Conservation (phyloP, 1,140 invertebrate genomes). For the Scaptomyza graminum region DNA sequence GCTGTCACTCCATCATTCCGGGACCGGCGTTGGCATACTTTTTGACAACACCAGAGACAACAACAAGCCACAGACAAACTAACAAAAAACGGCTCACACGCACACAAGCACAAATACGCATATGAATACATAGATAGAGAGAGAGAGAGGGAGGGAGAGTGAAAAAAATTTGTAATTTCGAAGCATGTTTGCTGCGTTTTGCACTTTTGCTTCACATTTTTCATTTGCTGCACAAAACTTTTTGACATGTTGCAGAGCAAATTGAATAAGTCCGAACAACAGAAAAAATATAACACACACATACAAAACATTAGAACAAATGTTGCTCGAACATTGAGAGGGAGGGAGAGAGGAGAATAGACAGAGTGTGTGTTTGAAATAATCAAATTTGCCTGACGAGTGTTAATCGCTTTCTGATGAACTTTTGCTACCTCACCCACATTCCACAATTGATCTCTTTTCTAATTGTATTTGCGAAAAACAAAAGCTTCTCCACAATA, state of each 20-base stretch:
- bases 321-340: constrained; percentile 23
- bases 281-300: constrained; percentile 33
- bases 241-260: constrained; percentile 81
- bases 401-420: constrained; percentile 54
- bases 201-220: constrained; percentile 79
- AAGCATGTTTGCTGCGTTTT: constrained; percentile 80
- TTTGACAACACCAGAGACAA: constrained; percentile 75
- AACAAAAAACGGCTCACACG: constrained; percentile 57
- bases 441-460: constrained; percentile 20
- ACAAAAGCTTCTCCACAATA: neutral
- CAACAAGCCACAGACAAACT: constrained; percentile 73
- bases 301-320: constrained; percentile 65
- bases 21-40: constrained; percentile 69
- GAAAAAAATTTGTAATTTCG: constrained; percentile 65
- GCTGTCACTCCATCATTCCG: constrained; percentile 69
- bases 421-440: constrained; percentile 23
- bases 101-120: constrained; percentile 7
- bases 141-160: neutral
- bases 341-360: no score
- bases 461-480: constrained; percentile 1
- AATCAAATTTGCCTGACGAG: constrained; percentile 59
- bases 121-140: constrained; percentile 24
- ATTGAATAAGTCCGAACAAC: constrained; percentile 72
- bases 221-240: constrained; percentile 75
- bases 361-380: constrained; percentile 33